These are phyloP conservation scores for Strongylocentrotus purpuratus DNA, from an alignment of 35 echinoderm and acorn worm genomes.

Conservation along the genomic window DNA sequence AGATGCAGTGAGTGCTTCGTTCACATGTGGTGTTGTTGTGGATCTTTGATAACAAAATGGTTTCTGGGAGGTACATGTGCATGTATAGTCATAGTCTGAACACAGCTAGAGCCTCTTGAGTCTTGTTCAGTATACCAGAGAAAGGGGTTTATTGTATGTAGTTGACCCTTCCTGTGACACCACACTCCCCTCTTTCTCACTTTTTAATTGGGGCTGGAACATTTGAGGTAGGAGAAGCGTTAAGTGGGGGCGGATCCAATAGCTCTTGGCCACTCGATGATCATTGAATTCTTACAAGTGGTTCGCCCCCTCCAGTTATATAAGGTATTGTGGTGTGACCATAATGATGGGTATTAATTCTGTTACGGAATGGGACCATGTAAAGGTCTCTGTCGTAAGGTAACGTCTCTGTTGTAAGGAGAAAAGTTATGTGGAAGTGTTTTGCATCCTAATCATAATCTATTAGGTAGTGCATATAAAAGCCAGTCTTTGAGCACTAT, in stretches of 20 bases:
- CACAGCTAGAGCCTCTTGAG: not conserved
- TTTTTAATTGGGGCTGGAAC: not conserved
- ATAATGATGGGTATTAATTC: not conserved
- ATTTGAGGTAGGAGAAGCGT: not conserved
- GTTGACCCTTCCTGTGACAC: not conserved
- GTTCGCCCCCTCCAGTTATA: not conserved
- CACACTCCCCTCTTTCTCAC: not conserved
- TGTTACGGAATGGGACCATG: not conserved
- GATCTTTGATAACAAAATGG: too few relatives aligned
- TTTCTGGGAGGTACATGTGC: too few relatives aligned
- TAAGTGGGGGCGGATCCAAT: not conserved
- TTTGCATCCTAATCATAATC: not conserved
- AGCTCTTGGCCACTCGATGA: not conserved
- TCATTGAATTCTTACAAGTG: not conserved
- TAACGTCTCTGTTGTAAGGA: not conserved
- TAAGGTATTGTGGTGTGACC: not conserved
- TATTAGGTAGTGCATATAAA: not conserved
- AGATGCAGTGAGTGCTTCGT: too few relatives aligned
- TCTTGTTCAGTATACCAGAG: not conserved
- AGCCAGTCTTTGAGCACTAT: not conserved
- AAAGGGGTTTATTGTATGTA: not conserved
- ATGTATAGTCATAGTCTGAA: not conserved
- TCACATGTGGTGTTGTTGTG: too few relatives aligned
- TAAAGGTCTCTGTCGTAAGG: not conserved
- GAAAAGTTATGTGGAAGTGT: not conserved